Evolutionary conservation across 1,140 invertebrate genomes (phyloP).

Genomic region (Leptonema lineaticorne): DNA sequence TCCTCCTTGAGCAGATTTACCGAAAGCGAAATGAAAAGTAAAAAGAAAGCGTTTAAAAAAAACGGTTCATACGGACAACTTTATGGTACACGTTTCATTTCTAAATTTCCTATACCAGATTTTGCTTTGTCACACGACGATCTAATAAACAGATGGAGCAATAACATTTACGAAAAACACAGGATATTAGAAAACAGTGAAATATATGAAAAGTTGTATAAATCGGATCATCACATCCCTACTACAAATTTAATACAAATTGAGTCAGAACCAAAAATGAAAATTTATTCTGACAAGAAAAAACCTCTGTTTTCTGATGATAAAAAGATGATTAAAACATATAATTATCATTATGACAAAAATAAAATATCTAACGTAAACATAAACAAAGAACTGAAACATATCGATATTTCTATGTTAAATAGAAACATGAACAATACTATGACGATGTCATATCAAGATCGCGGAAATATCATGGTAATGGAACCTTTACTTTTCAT

Average conservation of each 20-base stretch:
- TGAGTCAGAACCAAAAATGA: conserved; percentile 34
- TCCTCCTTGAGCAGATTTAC: conserved; percentile 27
- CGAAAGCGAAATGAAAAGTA: conserved; percentile 34
- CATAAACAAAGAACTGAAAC: conserved; percentile 16
- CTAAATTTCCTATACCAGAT: conserved; percentile 43
- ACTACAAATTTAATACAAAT: conserved; percentile 32
- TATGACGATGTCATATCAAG: conserved; percentile 18
- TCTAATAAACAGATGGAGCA: conserved; percentile 41
- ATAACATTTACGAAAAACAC: conserved; percentile 35
- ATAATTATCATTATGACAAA: neutral
- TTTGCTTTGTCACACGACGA: conserved; percentile 45
- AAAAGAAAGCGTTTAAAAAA: conserved; percentile 38
- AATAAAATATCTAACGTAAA: conserved; percentile 26
- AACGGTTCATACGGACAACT: conserved; percentile 33
- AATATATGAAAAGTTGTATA: conserved; percentile 40
- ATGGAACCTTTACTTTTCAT: conserved; percentile 40
- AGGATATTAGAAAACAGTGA: conserved; percentile 32
- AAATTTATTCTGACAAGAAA: conserved; percentile 37
- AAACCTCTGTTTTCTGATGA: conserved; percentile 28
- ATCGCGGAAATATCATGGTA: conserved; percentile 35
- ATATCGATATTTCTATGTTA: conserved; percentile 17
- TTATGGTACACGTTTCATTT: conserved; percentile 40
- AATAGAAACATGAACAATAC: conserved; percentile 29
- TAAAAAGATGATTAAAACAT: neutral
- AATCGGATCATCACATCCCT: conserved; percentile 29